Base-by-base conservation (phyloP, 2,113 vertebrate genomes). In the Alouatta palliata region DNA sequence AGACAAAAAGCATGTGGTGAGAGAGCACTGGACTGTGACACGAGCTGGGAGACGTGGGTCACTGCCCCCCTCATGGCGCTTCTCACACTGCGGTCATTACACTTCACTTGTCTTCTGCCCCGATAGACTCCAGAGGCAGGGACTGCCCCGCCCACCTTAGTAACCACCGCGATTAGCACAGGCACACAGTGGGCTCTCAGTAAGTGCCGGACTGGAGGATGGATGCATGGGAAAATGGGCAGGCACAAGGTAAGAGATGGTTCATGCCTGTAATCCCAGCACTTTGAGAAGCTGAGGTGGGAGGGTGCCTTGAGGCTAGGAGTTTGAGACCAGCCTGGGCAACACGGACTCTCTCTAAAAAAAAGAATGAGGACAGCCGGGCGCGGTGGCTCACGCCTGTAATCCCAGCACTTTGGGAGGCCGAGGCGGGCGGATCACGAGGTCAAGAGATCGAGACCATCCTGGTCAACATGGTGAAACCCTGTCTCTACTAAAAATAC, bases 61-160 rank as follows among this genome's bases (percentile, higher is more conserved):
- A 30, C 12, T 35, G 12, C 6, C 6, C 17, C 16, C 19, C 47
- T 68, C 8, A 0, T 0, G n/a, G 61, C 1, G 1, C 14, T 86
- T 93, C 54, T 47, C 81, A 54, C 35, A 9, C 12, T 37, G 0
- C 8, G 32, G 52, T 47, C 10, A 3, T 25, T 37, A 14, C 16
- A 43, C 56, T 37, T 61, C 5, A 4, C 3, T 20, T 85, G 20
- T 30, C 64, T 52, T 79, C 64, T 37, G 14, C 25, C 12, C 27
- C 3, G 13, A 17, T 43, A 3, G 35, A 35, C 56, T 92, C 9
- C 68, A 52, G 84, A 85, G 80, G 35, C 58, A 71, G 23, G 37
- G 8, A 17, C 19, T n/a, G 30, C 45, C 47, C 81, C 30, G 8
- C 19, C 9, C 64, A 49, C 40, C 37, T 95, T 10, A 32, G 49